Evolutionary conservation across 2,113 vertebrate species (phyloP), one percentile per base, ranked within the genome.

Genomic region (Cyanocitta stelleri): DNA sequence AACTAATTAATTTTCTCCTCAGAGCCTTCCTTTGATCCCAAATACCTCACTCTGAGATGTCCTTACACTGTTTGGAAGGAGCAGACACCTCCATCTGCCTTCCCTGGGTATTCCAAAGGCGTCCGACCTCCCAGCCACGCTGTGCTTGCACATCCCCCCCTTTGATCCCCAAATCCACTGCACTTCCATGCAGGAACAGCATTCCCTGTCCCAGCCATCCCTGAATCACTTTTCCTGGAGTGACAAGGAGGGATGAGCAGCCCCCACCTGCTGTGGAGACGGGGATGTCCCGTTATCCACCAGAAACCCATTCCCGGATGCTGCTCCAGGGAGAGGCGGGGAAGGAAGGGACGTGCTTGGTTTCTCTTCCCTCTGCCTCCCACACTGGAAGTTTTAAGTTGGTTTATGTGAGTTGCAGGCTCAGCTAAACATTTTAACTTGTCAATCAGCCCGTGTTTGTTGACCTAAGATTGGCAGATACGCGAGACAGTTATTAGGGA

Each of bases 381-480:
- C 27, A 49, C 95, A 41, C 96, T 96, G 96, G 95, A 97, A 97
- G 98, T 97, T 97, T 98, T 96, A 95, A 96, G 94, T 96, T 93
- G 96, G 97, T 98, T 98, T 98, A 96, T 96, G 89, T 63, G 95
- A 96, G 94, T 91, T 84, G 84, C 96, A 90, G 97, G 93, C 97
- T 98, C 97, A 98, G 97, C 97, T 98, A 98, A 98, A 98, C 98
- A 98, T 98, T 98, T 99, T 98, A 96, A 96, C 96, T 97, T 98
- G 98, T 98, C 98, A 98, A 93, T 99, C 98, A 98, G 6, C 41
- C 93, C 21, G 21, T 98, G 98, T 98, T 99, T 99, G 98, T 99
- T 99, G 98, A 98, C 97, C 97, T 97, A 98, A 99, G 98, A 98
- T 98, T 96, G 98, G 96, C 96, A 97, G 98, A 99, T 98, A 98